These are phyloP conservation scores for Scaptomyza graminum DNA, from an alignment of 1,140 invertebrate species.

Conservation along the genomic window DNA sequence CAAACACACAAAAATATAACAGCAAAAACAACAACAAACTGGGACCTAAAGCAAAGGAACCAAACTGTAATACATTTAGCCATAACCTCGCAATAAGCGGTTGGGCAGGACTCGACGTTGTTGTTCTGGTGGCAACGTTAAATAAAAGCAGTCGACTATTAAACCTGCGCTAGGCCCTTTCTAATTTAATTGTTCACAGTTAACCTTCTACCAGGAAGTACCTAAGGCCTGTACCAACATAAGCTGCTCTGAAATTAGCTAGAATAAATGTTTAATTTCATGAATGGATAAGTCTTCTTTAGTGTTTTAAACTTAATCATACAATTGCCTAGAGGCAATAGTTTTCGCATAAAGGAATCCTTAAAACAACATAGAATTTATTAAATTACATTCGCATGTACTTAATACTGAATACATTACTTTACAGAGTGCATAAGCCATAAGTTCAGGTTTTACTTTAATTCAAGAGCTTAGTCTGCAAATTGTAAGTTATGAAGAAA, in stretches of 20 bases:
- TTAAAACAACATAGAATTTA: too few species aligned
- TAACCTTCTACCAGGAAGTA: not conserved
- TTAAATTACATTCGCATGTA: too few species aligned
- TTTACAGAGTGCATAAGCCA: too few species aligned
- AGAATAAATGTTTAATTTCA: too few species aligned
- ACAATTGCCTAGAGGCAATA: too few species aligned
- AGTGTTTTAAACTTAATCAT: too few species aligned
- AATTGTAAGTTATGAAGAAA: too few species aligned
- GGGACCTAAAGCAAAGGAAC: slow-evolving; percentile 15
- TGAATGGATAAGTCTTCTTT: too few species aligned
- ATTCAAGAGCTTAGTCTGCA: too few species aligned
- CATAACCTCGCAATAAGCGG: slow-evolving; percentile 2
- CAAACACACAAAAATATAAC: slow-evolving; percentile 25
- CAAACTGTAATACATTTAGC: slow-evolving; percentile 29
- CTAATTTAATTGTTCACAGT: not conserved
- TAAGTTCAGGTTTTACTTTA: too few species aligned
- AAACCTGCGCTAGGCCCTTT: not conserved
- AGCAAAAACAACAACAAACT: slow-evolving; percentile 13
- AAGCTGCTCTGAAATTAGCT: not conserved
- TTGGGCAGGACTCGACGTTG: slow-evolving; percentile 11
- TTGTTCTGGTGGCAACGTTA: slow-evolving; percentile 2
- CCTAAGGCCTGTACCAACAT: not conserved
- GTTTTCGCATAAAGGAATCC: too few species aligned
- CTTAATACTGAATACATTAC: too few species aligned
- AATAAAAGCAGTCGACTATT: slow-evolving; percentile 11